Conservation (phyloP, 2,113 vertebrate species). For the Microcebus lehilahytsara region DNA sequence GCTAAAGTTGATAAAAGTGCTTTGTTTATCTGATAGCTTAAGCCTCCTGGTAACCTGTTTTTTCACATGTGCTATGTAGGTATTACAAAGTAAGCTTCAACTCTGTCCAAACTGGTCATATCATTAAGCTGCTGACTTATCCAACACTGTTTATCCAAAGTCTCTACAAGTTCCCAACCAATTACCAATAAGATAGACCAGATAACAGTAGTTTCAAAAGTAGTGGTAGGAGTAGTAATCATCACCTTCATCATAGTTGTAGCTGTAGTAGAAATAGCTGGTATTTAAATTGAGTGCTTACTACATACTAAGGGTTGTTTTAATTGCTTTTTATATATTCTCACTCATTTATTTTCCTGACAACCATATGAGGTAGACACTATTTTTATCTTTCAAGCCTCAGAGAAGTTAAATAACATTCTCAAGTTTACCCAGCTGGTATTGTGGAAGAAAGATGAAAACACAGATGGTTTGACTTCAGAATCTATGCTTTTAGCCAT, state of each 20-base stretch:
- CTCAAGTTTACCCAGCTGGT: not conserved
- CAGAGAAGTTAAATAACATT: not conserved
- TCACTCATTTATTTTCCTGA: not conserved
- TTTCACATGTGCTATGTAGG: not conserved
- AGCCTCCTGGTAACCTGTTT: not conserved
- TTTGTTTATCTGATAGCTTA: not conserved
- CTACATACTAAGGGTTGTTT: not conserved
- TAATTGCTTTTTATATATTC: not conserved
- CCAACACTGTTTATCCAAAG: not conserved
- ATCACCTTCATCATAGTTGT: too few species aligned
- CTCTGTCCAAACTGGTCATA: not conserved
- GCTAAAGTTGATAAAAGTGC: not conserved
- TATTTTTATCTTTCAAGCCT: not conserved
- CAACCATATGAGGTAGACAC: not conserved
- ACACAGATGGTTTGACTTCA: not conserved
- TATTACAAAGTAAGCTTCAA: not conserved
- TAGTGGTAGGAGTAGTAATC: too few species aligned
- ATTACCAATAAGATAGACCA: not conserved
- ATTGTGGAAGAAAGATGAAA: not conserved
- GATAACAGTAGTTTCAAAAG: not conserved
- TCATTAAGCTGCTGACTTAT: not conserved
- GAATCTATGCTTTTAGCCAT: not conserved
- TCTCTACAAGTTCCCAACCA: not conserved
- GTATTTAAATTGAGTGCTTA: not conserved
- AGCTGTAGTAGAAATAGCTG: not conserved